phyloP scores from a whole-genome alignment of 2,797 vertebrate species.

The Amniataba percoides region DNA sequence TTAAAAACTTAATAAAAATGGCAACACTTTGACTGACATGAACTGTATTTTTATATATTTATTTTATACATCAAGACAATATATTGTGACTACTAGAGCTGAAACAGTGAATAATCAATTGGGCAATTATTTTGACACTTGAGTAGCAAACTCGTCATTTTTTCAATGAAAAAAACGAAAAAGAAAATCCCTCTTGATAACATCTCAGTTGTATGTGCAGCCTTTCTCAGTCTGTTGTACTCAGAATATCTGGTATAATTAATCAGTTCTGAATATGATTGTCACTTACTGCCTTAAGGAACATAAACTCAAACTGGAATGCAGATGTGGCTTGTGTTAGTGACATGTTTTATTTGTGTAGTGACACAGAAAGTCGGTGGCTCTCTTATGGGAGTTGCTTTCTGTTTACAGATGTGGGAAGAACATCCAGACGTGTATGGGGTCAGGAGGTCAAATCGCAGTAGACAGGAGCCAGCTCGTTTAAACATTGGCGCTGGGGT shows the following conservation, averaged over 20 bases:
- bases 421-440: constrained; percentile 99
- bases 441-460: constrained; percentile 97
- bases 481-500: constrained; percentile 98
- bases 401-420: constrained; percentile 97
- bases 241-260: not conserved
- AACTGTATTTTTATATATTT: not conserved
- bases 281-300: no score
- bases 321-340: not conserved
- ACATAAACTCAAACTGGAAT: not conserved
- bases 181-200: rapidly evolving
- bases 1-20: not conserved
- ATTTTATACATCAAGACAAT: not conserved
- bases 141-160: not conserved
- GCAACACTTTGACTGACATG: no score
- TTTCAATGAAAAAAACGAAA: not conserved
- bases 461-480: constrained; percentile 96
- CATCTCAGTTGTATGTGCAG: not conserved
- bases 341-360: not conserved
- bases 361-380: not conserved
- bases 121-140: not conserved
- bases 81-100: not conserved
- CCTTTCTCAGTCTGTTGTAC: not conserved
- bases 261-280: no score
- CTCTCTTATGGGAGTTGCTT: constrained; percentile 32
- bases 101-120: not conserved